These are phyloP conservation scores for Pelvicachromis taeniatus DNA, from an alignment of 2,113 vertebrate species.

Conservation along the genomic window DNA sequence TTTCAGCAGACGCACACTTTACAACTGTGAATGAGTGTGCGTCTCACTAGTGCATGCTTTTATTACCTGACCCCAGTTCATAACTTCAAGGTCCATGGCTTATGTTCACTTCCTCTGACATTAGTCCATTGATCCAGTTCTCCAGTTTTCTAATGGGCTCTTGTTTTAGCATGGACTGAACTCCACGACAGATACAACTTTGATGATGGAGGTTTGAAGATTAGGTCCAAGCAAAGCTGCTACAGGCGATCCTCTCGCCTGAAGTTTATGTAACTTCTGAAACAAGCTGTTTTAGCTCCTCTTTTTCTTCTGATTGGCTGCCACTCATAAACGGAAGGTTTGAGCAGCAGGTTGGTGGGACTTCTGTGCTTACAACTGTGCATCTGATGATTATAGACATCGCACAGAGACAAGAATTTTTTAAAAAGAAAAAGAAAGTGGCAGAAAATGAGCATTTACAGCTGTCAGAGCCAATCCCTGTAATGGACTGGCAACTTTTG, in stretches of 20 bases:
- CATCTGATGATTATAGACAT: background rate
- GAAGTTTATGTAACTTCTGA: background rate
- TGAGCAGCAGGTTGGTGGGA: background rate
- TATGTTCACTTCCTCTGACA: background rate
- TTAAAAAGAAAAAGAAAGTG: background rate
- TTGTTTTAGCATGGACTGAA: background rate
- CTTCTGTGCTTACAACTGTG: background rate
- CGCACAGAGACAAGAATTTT: background rate
- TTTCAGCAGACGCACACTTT: background rate
- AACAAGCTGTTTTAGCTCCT: background rate
- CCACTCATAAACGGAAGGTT: background rate
- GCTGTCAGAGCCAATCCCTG: background rate
- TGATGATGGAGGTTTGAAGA: background rate
- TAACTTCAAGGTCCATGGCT: background rate
- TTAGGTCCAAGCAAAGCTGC: background rate
- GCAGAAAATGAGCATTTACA: background rate
- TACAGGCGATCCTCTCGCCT: background rate
- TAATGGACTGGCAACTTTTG: background rate
- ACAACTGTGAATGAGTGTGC: slow-evolving; percentile 10
- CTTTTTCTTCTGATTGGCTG: background rate
- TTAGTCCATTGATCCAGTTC: background rate
- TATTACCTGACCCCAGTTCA: background rate
- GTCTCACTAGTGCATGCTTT: slow-evolving; percentile 33
- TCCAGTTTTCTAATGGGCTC: background rate
- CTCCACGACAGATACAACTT: background rate